Evolutionary conservation across 2,888 invertebrate species (phyloP), one percentile per base, ranked within the genome.

Genomic region (Aporophyla lueneburgensis): DNA sequence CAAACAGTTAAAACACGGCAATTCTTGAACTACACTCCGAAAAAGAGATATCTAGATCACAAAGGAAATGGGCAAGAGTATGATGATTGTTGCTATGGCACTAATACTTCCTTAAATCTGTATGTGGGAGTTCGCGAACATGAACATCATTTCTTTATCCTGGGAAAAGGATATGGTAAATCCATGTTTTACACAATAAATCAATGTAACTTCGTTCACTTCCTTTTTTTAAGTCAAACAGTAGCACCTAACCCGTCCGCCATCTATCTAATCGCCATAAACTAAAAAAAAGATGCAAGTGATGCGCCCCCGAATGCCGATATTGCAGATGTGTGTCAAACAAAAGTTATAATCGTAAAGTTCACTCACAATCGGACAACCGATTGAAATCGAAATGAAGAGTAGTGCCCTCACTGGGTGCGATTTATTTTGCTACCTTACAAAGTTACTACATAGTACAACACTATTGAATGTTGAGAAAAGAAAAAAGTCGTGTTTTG

Each of bases 21-120:
- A 88, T 88, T 85, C 78, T 85, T 86, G 79, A 84, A 85, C 71
- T 81, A 78, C 86, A 90, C 89, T 89, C 84, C 81, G 76, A 81
- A 74, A 91, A 91, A 90, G 91, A 88, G 88, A 83, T 92, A 95
- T 88, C 91, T 93, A 93, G 93, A 95, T 95, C 96, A 96, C 96
- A 96, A 96, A 96, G 96, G 95, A 96, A 96, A 94, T 91, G 93
- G 92, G 91, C 88, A 92, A 92, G 91, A 91, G 73, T 88, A 89
- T 90, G 87, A 88, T 88, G 90, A 88, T 90, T 88, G 92, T 92
- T 93, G 90, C 92, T 93, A 93, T 92, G 93, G 92, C 92, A 92
- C 91, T 86, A 88, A 85, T 76, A 87, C 85, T 89, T 89, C 85
- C 85, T 70, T 84, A 83, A 27, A 75, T 61, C 46, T 68, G 66